Percentiles rank a stretch among this genome's conserved stretches.
phyloP scores from a whole-genome alignment of 2,888 invertebrate species.

The Megastigmus dorsalis region DNA sequence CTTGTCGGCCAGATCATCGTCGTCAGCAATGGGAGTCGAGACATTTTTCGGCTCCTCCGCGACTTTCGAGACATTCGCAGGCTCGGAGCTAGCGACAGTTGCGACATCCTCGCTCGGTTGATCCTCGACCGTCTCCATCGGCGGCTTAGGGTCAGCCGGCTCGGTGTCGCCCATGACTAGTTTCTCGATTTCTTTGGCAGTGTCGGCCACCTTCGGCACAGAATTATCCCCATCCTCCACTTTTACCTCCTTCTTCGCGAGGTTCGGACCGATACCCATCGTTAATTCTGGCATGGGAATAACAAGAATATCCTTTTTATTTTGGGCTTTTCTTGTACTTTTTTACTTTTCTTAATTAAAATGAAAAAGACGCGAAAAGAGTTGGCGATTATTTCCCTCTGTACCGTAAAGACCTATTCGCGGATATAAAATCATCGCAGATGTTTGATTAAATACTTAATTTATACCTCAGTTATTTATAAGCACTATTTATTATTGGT shows the following conservation, averaged over 20 bases:
- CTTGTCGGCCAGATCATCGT: constrained; percentile 46
- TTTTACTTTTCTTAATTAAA: neutral
- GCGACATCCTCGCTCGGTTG: neutral
- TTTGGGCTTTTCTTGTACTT: too few relatives aligned
- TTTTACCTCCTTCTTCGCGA: constrained; percentile 59
- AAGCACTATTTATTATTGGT: too few relatives aligned
- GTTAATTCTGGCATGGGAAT: constrained; percentile 12
- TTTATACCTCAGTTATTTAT: too few relatives aligned
- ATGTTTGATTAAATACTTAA: too few relatives aligned
- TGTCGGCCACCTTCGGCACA: constrained; percentile 72
- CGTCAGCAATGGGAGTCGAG: constrained; percentile 49
- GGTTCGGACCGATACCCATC: constrained; percentile 22
- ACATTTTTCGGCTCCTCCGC: constrained; percentile 55
- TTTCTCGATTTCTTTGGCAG: constrained; percentile 74
- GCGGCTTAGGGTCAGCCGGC: constrained; percentile 63
- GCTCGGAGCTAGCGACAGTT: neutral
- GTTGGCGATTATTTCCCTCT: neutral
- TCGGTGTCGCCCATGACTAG: constrained; percentile 73
- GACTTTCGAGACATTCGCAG: neutral
- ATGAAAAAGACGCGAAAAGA: too few relatives aligned
- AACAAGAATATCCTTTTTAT: too few relatives aligned
- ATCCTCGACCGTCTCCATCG: constrained; percentile 55
- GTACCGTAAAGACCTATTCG: neutral
- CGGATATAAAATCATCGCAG: neutral
- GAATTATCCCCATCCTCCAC: constrained; percentile 66